Conservation (phyloP, 1,140 invertebrate species). For the Anastrepha ludens region DNA sequence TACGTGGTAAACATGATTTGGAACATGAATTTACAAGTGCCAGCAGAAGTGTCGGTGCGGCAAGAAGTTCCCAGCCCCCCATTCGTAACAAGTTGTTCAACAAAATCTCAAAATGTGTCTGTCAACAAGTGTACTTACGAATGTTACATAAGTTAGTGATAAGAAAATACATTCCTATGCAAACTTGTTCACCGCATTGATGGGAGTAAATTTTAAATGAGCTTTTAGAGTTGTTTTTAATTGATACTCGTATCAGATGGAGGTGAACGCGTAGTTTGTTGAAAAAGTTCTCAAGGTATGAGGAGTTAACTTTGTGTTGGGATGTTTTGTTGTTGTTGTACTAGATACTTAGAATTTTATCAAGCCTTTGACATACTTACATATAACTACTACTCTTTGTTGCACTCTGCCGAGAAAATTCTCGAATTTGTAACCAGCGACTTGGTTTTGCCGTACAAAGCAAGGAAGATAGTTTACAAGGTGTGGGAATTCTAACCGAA, state of each 20-base stretch:
- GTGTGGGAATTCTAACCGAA: too few species aligned
- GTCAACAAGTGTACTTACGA: slow-evolving; percentile 26
- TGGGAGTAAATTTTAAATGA: background rate
- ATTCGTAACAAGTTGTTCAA: background rate
- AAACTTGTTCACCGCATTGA: background rate
- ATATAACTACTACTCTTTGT: too few species aligned
- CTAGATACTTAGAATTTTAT: too few species aligned
- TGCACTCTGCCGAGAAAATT: too few species aligned
- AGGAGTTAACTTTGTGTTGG: background rate
- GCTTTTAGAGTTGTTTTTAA: too few species aligned
- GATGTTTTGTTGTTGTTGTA: too few species aligned
- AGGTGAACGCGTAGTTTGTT: background rate
- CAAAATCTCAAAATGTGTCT: background rate
- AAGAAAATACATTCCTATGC: background rate
- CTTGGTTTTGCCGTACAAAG: too few species aligned
- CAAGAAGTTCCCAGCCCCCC: background rate
- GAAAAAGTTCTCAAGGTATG: background rate
- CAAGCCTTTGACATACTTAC: too few species aligned
- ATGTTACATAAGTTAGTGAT: slow-evolving; percentile 28
- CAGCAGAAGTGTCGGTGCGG: background rate
- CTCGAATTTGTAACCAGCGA: too few species aligned
- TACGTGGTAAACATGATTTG: slow-evolving; percentile 34
- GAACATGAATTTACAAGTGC: background rate
- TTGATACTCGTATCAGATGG: too few species aligned
- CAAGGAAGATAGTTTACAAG: too few species aligned